Percentiles rank a stretch among this genome's conserved stretches.
These are phyloP conservation scores for Monomorium pharaonis DNA, from an alignment of 1,140 invertebrate genomes.

Conservation along the genomic window DNA sequence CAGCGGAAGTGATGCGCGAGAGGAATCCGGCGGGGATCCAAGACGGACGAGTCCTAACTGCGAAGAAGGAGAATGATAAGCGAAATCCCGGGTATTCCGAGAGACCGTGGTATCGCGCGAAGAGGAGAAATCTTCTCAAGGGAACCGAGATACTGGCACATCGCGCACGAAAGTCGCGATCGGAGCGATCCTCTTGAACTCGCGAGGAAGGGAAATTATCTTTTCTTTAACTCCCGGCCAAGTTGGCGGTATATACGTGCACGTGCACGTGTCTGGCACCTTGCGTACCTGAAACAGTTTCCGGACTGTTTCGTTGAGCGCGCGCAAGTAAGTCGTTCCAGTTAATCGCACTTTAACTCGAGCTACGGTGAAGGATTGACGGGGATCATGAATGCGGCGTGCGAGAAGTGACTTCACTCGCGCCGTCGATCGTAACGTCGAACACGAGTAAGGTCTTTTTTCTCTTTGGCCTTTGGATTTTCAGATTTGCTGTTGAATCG, in stretches of 20 bases:
- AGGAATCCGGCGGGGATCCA: too few species aligned
- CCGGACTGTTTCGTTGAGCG: neutral
- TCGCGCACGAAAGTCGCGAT: neutral
- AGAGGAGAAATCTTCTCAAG: neutral
- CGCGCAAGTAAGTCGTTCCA: neutral
- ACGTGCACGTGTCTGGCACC: neutral
- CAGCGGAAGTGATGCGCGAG: neutral
- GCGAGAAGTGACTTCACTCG: neutral
- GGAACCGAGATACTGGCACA: neutral
- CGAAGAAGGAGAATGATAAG: neutral
- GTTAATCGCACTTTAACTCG: neutral
- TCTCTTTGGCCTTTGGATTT: too few species aligned
- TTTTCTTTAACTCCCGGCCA: neutral
- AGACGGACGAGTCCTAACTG: neutral
- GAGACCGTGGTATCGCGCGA: neutral
- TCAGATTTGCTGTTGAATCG: too few species aligned
- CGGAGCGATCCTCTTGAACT: neutral
- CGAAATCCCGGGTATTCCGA: neutral
- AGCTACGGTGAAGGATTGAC: neutral
- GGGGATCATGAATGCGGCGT: neutral
- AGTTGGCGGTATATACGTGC: neutral
- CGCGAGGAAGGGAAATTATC: neutral
- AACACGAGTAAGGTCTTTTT: neutral
- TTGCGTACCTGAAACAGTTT: neutral
- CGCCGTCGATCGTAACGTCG: neutral